Conservation (phyloP, 2,888 invertebrate genomes). For the Ophion ellenae region DNA sequence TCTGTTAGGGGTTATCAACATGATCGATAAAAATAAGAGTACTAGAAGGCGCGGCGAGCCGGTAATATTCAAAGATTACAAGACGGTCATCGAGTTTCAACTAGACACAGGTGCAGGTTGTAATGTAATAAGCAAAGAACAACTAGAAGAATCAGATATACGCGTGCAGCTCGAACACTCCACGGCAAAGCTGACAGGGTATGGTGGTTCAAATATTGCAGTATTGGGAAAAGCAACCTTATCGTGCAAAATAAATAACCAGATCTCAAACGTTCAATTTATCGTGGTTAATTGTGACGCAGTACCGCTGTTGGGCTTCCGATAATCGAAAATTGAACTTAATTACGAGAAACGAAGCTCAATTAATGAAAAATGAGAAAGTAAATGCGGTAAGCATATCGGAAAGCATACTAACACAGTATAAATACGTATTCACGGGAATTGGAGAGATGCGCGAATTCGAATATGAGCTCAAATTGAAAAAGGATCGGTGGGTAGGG, state of each 20-base stretch:
- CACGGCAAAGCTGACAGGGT: background rate
- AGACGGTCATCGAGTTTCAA: background rate
- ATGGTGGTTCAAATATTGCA: background rate
- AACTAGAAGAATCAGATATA: background rate
- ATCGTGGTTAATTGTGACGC: conserved; percentile 3
- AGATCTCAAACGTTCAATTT: background rate
- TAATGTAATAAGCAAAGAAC: background rate
- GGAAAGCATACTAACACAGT: background rate
- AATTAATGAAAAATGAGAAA: background rate
- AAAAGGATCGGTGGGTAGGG: conserved; percentile 48
- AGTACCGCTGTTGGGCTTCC: background rate
- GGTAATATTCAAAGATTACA: background rate
- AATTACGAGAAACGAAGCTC: background rate
- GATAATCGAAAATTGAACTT: background rate
- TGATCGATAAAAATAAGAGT: background rate
- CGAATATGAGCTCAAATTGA: conserved; percentile 64
- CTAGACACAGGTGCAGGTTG: background rate
- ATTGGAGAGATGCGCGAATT: conserved; percentile 58
- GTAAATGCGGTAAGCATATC: background rate
- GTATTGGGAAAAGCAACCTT: background rate
- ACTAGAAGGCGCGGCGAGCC: background rate
- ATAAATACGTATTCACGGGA: conserved; percentile 60
- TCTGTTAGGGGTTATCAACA: background rate
- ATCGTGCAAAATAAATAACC: background rate
- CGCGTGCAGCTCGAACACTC: background rate